Evolutionary conservation across 2,113 vertebrate genomes (phyloP), one percentile per base, ranked within the genome.

Genomic region (Pygathrix nemaeus): DNA sequence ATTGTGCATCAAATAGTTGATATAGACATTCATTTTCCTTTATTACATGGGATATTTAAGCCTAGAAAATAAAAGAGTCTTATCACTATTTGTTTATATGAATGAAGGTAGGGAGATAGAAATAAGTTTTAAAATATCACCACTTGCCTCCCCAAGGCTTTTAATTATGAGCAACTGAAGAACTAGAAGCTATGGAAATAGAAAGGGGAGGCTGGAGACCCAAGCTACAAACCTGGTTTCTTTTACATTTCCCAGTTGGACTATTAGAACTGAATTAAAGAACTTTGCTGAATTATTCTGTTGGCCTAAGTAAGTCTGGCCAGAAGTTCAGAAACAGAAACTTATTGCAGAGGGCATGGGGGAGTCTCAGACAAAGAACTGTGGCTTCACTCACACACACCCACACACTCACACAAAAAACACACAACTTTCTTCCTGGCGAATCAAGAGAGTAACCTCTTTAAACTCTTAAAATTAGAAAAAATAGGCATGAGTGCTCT

Each of bases 211-310:
- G 35, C 70, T 94, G 85, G 80, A 96, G 88, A 86, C 48, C 27
- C 88, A 94, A 55, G 52, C 70, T 88, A 84, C 83, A 97, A 98
- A 91, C 45, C 97, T 97, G 93, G 97, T 96, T 96, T 98, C 90
- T 95, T 97, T 98, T 97, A 97, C 96, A 90, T 98, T 95, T 97
- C 98, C 97, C 97, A 93, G 79, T 84, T 97, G 97, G 93, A 94
- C 91, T 80, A 70, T 98, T 96, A 97, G 95, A 93, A 50, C 90
- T 96, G 97, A 98, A 98, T 98, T 97, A 98, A 97, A 97, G 95
- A 98, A 98, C 88, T 97, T 96, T 91, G 82, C 78, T 97, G 85
- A 96, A 96, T 96, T 97, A 97, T 96, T 98, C 97, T 90, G 66
- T 94, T 66, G 80, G 92, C 32, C 85, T 97, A 94, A 93, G 92